These are phyloP conservation scores for Amblyraja radiata DNA, from an alignment of 2,797 vertebrate genomes.

Conservation along the genomic window DNA sequence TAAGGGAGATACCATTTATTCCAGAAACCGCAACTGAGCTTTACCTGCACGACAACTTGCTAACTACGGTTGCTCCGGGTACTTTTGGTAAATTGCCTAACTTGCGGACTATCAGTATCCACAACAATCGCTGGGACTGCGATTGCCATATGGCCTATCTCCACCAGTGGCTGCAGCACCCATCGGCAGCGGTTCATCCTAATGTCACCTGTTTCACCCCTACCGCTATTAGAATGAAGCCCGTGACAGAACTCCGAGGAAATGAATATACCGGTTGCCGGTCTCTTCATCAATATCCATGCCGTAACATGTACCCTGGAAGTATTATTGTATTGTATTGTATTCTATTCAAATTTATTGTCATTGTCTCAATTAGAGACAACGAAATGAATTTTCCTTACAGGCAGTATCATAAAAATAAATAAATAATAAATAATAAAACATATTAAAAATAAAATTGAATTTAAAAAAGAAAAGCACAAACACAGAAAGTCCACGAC, in stretches of 20 bases:
- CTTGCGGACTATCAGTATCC: conserved; percentile 55
- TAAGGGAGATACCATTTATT: conserved; percentile 51
- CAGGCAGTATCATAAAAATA: no score
- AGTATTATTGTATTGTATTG: no score
- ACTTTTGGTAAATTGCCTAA: conserved; percentile 55
- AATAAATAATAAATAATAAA: no score
- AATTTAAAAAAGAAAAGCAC: no score
- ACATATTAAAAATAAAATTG: no score
- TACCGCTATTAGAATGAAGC: conserved; percentile 47
- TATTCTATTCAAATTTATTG: no score
- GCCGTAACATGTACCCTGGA: conserved; percentile 42
- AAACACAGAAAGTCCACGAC: no score
- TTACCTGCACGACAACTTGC: conserved; percentile 55
- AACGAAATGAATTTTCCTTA: no score
- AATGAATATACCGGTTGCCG: conserved; percentile 52
- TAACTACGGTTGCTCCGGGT: conserved; percentile 57
- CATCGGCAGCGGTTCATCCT: conserved; percentile 42
- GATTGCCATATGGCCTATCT: conserved; percentile 66
- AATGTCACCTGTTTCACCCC: conserved; percentile 58
- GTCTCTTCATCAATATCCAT: conserved; percentile 41
- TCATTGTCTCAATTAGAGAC: no score
- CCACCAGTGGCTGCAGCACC: conserved; percentile 61
- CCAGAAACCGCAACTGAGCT: conserved; percentile 55
- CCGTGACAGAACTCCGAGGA: conserved; percentile 52
- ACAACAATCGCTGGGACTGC: conserved; percentile 68